Conservation (phyloP, 2,797 vertebrate genomes). For the Pelobates cultripes region DNA sequence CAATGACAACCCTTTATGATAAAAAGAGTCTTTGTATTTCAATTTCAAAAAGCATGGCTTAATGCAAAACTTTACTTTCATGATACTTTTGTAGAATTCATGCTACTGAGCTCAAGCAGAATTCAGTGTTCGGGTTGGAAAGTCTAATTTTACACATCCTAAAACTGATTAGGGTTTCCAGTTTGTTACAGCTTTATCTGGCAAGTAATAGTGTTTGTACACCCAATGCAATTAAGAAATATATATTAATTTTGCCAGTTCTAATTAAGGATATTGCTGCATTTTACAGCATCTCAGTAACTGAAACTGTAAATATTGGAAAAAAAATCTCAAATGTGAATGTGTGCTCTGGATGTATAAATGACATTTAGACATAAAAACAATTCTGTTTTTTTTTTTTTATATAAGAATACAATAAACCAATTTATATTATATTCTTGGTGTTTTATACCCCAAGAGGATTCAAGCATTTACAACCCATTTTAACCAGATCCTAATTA, state of each 20-base stretch:
- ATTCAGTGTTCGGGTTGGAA: not conserved
- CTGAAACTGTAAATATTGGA: too few relatives aligned
- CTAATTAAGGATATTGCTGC: not conserved
- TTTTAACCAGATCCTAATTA: too few relatives aligned
- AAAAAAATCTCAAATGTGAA: too few relatives aligned
- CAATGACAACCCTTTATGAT: not conserved
- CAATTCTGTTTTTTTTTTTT: too few relatives aligned
- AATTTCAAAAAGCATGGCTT: not conserved
- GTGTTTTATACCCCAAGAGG: too few relatives aligned
- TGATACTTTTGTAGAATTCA: not conserved
- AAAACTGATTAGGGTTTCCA: not conserved
- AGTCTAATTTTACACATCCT: not conserved
- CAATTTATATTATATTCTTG: too few relatives aligned
- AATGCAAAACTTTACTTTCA: not conserved
- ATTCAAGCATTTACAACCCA: too few relatives aligned
- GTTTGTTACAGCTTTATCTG: not conserved
- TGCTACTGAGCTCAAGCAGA: not conserved
- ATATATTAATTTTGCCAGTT: not conserved
- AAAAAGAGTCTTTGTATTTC: slow-evolving; percentile 1
- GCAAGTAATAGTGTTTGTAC: not conserved
- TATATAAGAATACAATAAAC: too few relatives aligned
- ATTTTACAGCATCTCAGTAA: too few relatives aligned
- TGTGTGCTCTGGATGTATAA: too few relatives aligned
- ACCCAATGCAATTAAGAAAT: not conserved
- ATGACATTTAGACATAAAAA: too few relatives aligned